Conservation (phyloP, 2,113 vertebrate genomes). For the Pangasianodon hypophthalmus region DNA sequence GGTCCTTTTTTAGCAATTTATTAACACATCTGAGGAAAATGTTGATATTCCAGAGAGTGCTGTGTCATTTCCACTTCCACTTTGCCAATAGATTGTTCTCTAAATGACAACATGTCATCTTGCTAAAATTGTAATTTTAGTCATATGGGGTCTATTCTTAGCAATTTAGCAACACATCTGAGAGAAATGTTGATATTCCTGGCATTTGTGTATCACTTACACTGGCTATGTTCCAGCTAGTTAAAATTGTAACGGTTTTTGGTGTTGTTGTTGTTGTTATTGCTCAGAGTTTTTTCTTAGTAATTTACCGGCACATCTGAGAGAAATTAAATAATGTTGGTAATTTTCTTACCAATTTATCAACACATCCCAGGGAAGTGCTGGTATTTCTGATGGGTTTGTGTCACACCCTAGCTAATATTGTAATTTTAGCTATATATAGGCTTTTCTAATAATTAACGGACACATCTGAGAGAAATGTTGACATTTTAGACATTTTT, state of each 20-base stretch:
- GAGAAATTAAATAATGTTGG: not conserved
- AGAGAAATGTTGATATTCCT: not conserved
- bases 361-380: not conserved
- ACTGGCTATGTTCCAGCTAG: not conserved
- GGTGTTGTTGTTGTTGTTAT: not conserved
- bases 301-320: not conserved
- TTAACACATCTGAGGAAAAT: not conserved
- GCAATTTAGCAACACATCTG: not conserved
- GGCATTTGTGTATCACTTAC: not conserved
- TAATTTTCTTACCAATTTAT: not conserved
- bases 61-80: not conserved
- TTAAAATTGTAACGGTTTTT: not conserved
- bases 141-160: not conserved
- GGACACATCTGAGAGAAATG: not conserved
- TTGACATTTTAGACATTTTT: not conserved
- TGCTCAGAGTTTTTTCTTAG: not conserved
- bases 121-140: not conserved
- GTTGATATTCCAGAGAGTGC: not conserved
- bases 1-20: not conserved
- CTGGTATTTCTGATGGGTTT: not conserved
- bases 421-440: not conserved
- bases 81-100: not conserved
- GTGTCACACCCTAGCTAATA: not conserved
- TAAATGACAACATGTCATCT: not conserved
- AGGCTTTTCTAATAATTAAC: not conserved